Evolutionary conservation across 2,113 vertebrate genomes (phyloP).

Genomic region (Platichthys stellatus): DNA sequence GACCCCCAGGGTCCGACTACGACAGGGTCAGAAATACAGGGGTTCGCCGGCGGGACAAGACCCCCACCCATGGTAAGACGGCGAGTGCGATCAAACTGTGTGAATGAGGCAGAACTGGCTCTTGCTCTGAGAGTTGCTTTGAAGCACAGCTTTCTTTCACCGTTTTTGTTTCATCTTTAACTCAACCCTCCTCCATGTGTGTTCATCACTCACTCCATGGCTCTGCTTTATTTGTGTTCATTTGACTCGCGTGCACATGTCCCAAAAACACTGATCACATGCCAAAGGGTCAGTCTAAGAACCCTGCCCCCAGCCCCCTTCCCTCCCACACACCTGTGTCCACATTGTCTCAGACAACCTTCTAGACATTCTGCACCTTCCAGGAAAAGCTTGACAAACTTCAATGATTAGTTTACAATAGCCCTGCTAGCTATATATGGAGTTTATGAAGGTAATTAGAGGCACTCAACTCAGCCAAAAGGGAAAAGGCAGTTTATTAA

Average conservation of each 20-base stretch:
- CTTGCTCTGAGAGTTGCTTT: not conserved
- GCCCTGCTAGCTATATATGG: not conserved
- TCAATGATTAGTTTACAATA: not conserved
- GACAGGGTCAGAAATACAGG: slow-evolving; percentile 86
- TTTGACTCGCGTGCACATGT: slow-evolving; percentile 24
- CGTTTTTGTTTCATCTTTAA: slow-evolving; percentile 25
- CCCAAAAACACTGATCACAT: slow-evolving; percentile 53
- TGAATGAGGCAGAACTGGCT: slow-evolving; percentile 6
- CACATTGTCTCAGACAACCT: slow-evolving; percentile 42
- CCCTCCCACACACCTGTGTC: slow-evolving; percentile 36
- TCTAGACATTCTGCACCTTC: slow-evolving; percentile 39
- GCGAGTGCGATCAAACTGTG: not conserved
- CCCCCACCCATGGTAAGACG: slow-evolving; percentile 87
- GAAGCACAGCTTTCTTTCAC: slow-evolving; percentile 39
- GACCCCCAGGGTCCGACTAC: slow-evolving; percentile 80
- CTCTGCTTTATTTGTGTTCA: slow-evolving; percentile 54
- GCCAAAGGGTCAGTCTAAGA: slow-evolving; percentile 33
- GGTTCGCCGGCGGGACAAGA: slow-evolving; percentile 89
- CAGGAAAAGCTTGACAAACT: slow-evolving; percentile 32
- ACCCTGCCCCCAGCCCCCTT: slow-evolving; percentile 51
- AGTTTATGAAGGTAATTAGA: no score
- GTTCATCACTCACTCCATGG: slow-evolving; percentile 59
- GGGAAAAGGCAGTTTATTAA: no score
- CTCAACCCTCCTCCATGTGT: slow-evolving; percentile 32
- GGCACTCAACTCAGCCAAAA: no score